These are phyloP conservation scores for Dryoscopus gambensis DNA, from an alignment of 2,113 vertebrate genomes.

Conservation along the genomic window DNA sequence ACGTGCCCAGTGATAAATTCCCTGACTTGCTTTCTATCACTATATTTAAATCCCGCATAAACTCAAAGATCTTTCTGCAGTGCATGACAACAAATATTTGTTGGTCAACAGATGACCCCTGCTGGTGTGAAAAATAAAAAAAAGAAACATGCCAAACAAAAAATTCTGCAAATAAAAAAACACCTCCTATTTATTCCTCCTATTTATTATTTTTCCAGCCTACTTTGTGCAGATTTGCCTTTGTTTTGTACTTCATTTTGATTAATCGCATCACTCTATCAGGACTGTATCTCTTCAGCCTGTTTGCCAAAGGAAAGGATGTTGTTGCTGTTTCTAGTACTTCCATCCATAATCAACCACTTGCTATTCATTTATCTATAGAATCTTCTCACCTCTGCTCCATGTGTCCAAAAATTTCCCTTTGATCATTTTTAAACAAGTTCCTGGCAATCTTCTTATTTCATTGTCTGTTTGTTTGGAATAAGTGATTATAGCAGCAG, in stretches of 20 bases:
- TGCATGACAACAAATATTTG: background rate
- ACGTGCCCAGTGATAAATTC: background rate
- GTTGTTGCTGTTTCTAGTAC: background rate
- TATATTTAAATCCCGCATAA: background rate
- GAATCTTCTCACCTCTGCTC: background rate
- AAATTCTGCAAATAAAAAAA: background rate
- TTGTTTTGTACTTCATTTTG: background rate
- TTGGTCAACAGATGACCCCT: conserved; percentile 57
- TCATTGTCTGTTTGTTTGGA: background rate
- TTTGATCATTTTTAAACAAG: background rate
- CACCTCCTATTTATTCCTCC: too few relatives aligned
- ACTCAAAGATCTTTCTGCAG: background rate
- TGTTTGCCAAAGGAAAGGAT: background rate
- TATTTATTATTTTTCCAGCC: background rate
- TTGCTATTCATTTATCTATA: background rate
- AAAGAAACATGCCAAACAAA: background rate
- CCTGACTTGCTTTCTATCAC: background rate
- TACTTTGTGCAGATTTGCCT: background rate
- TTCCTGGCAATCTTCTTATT: background rate
- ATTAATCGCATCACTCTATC: background rate
- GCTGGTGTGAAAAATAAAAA: background rate
- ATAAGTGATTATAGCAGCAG: background rate
- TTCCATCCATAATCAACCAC: background rate
- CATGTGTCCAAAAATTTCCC: background rate
- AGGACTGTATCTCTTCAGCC: background rate